Base-by-base conservation (phyloP, 2,888 invertebrate species). In the Leptogaster cylindrica region DNA sequence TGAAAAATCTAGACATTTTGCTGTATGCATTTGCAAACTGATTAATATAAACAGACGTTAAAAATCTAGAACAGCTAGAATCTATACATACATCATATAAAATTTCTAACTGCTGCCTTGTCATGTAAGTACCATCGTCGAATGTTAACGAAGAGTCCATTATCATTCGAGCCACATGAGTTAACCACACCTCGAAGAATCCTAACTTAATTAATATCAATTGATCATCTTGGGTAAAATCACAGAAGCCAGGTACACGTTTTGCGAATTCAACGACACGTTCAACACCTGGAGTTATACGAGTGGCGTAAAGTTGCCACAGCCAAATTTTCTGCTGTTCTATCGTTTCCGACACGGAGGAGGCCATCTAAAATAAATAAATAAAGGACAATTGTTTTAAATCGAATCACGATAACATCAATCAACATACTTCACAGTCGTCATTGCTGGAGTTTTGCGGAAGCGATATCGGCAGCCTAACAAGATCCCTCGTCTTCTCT, bases 251-350 rank as follows among this genome's bases (percentile, higher is more conserved):
- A 71, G 97, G 97, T 74, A 97, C 89, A 74, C 92, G 86, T 82
- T 98, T 98, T 65, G 95, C 95, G 80, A 97, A 97, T 81, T 97
- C 97, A 27, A 98, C 97, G 73, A 97, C 92, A 80, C 92, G 89
- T 77, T 95, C 93, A 65, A 97, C 94, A 74, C 91, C 89, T 4
- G 96, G 95, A 8, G 95, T 94, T 77, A 96, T 89, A 70, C 91
- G 89, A 55, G 86, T 81, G 10, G 96, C 93, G 77, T 95, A 88
- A 76, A 92, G 89, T 78, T 93, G 91, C 94, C 96, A 97, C 77
- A 96, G 86, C 83, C 89, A 85, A 72, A 93, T 88, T 75, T 91
- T 88, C 76, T 90, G 87, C 72, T 87, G 84, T 77, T 94, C 93
- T 55, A 85, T 82, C 66, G 86, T 86, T 73, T 88, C 88, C 27